A percentile compares a stretch with the other conserved stretches of the same genome.
Conservation (phyloP, 30 jellyfish, hydroid and myxozoan genomes). For the Aurelia sp. region DNA sequence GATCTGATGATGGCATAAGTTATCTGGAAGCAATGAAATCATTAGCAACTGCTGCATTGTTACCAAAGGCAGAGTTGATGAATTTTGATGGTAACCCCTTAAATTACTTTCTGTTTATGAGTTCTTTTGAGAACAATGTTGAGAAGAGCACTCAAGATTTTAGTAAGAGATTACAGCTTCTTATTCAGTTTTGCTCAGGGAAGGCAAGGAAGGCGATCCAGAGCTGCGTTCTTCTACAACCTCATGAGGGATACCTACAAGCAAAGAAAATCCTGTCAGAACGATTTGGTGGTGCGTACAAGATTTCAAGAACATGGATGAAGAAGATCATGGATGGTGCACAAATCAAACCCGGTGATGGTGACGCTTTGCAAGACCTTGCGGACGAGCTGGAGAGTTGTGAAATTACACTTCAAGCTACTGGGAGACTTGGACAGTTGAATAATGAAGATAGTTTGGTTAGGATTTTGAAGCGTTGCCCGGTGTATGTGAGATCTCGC, state of each 20-base stretch:
- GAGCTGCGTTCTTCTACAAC: constrained; percentile 19
- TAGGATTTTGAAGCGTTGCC: constrained; percentile 24
- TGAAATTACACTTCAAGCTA: constrained; percentile 30
- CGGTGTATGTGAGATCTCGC: constrained; percentile 45
- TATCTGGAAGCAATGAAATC: neutral
- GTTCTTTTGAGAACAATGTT: neutral
- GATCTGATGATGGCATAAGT: constrained; percentile 1
- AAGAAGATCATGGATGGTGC: constrained; percentile 20
- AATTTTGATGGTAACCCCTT: too few species aligned
- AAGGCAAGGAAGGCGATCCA: constrained; percentile 20
- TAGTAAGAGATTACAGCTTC: constrained; percentile 37
- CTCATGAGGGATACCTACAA: constrained; percentile 2
- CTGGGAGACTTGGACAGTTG: constrained; percentile 23
- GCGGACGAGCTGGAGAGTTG: constrained; percentile 58
- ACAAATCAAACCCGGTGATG: constrained; percentile 28
- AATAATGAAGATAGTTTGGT: constrained; percentile 55
- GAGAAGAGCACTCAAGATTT: constrained; percentile 20
- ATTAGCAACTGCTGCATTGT: neutral
- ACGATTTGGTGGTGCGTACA: constrained; percentile 40
- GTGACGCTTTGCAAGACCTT: constrained; percentile 34
- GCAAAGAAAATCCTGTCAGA: constrained; percentile 9
- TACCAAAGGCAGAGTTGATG: too few species aligned
- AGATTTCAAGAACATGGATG: constrained; percentile 26
- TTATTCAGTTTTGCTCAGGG: constrained; percentile 6
- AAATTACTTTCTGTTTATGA: too few species aligned